Base-by-base conservation (phyloP, 2,797 vertebrate genomes). In the Huso huso region DNA sequence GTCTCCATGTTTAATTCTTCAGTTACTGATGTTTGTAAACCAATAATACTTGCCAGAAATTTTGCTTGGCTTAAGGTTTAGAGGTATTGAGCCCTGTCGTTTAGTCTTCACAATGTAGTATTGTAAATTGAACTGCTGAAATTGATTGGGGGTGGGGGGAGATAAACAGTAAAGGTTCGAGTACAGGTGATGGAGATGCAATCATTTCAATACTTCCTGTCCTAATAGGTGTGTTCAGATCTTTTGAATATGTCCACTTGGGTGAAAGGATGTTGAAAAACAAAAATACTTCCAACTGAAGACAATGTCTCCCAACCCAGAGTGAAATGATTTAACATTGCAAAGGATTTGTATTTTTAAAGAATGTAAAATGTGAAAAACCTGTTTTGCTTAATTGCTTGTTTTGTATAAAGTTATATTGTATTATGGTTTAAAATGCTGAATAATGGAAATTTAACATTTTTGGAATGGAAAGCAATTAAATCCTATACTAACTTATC, bases 391-490 rank as follows among this genome's bases (percentile, higher is more conserved):
- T 93, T 91, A 89, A 88, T 86, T 92, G 92, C 92, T 95, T 87
- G 88, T 95, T 98, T 98, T 90, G 84, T 96, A 96, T 91, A 90
- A 95, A 93, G 90, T 95, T 90, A 91, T 89, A 89, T 87, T 91
- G 89, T 92, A 90, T 90, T 91, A 94, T 92, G 69, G 81, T 76
- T 79, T 63, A 92, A 85, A 79, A 87, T 83, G 87, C 72, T 37
- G 18, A 37, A 82, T 83, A 89, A 89, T 91, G 83, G 88, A 91
- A 87, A 65, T 60, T 87, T 86, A 86, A 91, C 87, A 85, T 93
- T 95, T 94, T 89, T 84, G 79, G 88, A 96, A 94, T 88, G 92
- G 87, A 97, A 93, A 97, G 94, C 95, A 97, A 94, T 94, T 86
- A 92, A 94, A 92, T 83, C 84, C 85, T 93, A 91, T 88, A 85